Base-by-base conservation (phyloP, 2,888 invertebrate genomes). In the Timema podura region DNA sequence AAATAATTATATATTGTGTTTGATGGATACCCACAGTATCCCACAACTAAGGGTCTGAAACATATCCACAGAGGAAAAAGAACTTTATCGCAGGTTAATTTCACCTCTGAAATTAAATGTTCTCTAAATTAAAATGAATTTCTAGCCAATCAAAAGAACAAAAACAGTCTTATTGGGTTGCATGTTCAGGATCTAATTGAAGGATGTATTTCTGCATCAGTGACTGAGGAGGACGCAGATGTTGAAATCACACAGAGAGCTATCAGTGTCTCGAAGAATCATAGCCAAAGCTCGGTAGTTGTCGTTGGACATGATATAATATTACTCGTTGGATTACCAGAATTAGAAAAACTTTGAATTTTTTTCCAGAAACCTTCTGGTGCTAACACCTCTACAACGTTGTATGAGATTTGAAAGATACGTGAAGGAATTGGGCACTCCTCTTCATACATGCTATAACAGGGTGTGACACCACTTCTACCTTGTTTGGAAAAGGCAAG, bases 161-260 rank as follows among this genome's bases (percentile, higher is more conserved):
- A 57, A 0, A 57, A 57, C 15, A 57, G 6, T 8, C 57, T 57
- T 57, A 57, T n/a, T 57, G n/a, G 30, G 2, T 57, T 57, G 13
- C 5, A 1, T 57, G 57, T 13, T 57, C 8, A 16, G 8, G n/a
- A 57, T 13, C 30, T 57, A 30, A 57, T 30, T 57, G 30, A 57
- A 6, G 5, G 30, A n/a, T 9, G n/a, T 57, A 13, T 57, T 30
- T 57, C 57, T 9, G 9, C 15, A 9, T 7, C 57, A 57, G 13
- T 57, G n/a, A 30, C 57, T 57, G 13, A 57, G 57, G 57, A 57
- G n/a, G 8, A 57, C 9, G 57, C 57, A 57, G 57, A 57, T n/a
- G 57, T 57, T 15, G 54, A 54, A 16, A 57, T 57, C 8, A 57
- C 5, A 57, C 57, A 57, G n/a, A n/a, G 30, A 6, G n/a, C 57